Percentiles rank a stretch among this genome's conserved stretches.
Conservation (phyloP, 2,888 invertebrate genomes). For the Sthenelais limicola region DNA sequence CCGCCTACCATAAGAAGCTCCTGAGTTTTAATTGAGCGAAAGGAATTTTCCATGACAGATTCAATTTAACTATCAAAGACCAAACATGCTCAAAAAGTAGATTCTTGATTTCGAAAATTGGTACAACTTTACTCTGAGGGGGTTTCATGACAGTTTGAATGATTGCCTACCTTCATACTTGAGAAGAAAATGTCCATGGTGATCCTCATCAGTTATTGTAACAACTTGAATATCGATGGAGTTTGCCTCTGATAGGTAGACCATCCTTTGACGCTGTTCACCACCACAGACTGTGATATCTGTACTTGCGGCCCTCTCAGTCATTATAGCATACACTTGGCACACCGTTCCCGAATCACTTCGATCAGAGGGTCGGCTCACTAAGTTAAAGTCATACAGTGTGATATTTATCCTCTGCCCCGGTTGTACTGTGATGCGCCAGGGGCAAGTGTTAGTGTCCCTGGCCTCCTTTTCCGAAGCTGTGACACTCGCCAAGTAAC, state of each 20-base stretch:
- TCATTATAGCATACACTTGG: constrained; percentile 42
- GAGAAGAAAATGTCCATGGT: constrained; percentile 41
- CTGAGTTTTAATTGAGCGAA: no score
- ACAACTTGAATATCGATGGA: constrained; percentile 40
- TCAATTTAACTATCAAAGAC: no score
- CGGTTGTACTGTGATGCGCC: constrained; percentile 35
- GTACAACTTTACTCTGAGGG: no score
- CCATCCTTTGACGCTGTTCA: constrained; percentile 40
- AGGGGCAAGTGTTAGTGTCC: constrained; percentile 41
- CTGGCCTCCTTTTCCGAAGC: constrained; percentile 30
- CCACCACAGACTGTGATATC: constrained; percentile 48
- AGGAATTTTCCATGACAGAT: no score
- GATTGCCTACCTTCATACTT: constrained; percentile 46
- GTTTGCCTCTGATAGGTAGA: constrained; percentile 43
- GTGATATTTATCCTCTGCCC: constrained; percentile 48
- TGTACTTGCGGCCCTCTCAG: constrained; percentile 23
- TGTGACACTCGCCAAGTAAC: constrained; percentile 40
- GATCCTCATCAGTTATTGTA: constrained; percentile 23
- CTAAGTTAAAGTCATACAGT: constrained; percentile 42
- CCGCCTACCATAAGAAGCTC: no score
- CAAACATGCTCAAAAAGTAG: no score
- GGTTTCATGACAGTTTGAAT: background rate
- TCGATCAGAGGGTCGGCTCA: background rate
- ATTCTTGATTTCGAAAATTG: no score
- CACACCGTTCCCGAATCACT: constrained; percentile 11